Evolutionary conservation across 2,888 invertebrate species (phyloP).

Genomic region (Drosophila prolongata): DNA sequence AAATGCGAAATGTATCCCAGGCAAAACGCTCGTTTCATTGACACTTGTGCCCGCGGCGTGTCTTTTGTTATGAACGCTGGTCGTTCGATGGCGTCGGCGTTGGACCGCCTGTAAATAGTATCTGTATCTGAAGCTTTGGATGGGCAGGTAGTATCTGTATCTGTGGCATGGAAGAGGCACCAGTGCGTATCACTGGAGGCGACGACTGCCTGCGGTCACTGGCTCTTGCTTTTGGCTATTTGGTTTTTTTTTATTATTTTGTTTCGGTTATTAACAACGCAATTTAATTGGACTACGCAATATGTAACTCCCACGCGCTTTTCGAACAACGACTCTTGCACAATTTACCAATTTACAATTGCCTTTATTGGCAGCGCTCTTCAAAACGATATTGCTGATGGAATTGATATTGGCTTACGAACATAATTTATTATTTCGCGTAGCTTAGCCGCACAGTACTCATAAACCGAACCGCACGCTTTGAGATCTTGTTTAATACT

Average conservation of each 20-base stretch:
- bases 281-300: slow-evolving; percentile 55
- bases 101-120: slow-evolving; percentile 46
- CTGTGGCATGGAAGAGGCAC: slow-evolving; percentile 72
- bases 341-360: slow-evolving; percentile 28
- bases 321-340: slow-evolving; percentile 31
- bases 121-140: slow-evolving; percentile 18
- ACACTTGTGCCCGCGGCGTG: slow-evolving; percentile 71
- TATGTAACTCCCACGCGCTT: slow-evolving; percentile 58
- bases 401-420: slow-evolving; percentile 16
- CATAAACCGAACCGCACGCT: slow-evolving; percentile 51
- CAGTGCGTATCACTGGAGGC: slow-evolving; percentile 69
- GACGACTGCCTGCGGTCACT: slow-evolving; percentile 62
- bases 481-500: slow-evolving; percentile 77
- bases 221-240: slow-evolving; percentile 54
- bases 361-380: slow-evolving; percentile 35
- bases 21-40: slow-evolving; percentile 65
- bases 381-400: slow-evolving; percentile 17
- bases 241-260: slow-evolving; percentile 1
- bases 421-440: slow-evolving; percentile 33
- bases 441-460: slow-evolving; percentile 1
- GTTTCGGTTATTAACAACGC: slow-evolving; percentile 55
- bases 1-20: slow-evolving; percentile 43
- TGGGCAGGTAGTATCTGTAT: slow-evolving; percentile 16
- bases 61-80: slow-evolving; percentile 57
- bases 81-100: slow-evolving; percentile 46